These are phyloP conservation scores for Nephotettix cincticeps DNA, from an alignment of 1,140 invertebrate species.

Conservation along the genomic window DNA sequence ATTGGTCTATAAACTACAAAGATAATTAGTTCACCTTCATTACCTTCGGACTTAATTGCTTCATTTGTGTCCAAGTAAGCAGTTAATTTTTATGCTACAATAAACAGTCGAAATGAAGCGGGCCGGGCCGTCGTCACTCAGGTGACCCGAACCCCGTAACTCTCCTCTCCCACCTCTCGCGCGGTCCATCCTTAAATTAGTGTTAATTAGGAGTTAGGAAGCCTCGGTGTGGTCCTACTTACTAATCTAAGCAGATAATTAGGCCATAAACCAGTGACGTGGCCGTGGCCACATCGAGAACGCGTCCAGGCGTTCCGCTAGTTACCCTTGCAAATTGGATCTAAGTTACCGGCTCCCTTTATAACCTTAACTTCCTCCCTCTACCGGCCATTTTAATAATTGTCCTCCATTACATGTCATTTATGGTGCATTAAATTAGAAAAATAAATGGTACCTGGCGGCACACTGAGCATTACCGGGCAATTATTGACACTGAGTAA, in stretches of 20 bases:
- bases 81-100: no score
- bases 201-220: not conserved
- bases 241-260: slow-evolving; percentile 1
- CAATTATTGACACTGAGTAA: not conserved
- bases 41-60: no score
- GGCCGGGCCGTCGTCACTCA: no score
- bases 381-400: not conserved
- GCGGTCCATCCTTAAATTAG: not conserved
- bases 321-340: slow-evolving; percentile 8
- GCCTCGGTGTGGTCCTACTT: not conserved
- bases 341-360: not conserved
- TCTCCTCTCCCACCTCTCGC: not conserved
- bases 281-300: not conserved
- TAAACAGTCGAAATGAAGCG: no score
- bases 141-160: not conserved
- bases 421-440: slow-evolving; percentile 10
- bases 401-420: slow-evolving; percentile 6
- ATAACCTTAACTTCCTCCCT: not conserved
- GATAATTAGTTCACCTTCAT: no score
- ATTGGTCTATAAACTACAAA: no score
- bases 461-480: not conserved
- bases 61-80: no score
- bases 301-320: not conserved
- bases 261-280: not conserved
- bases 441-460: not conserved